Evolutionary conservation across 2,888 invertebrate genomes (phyloP).

Genomic region (Apodemia zela): DNA sequence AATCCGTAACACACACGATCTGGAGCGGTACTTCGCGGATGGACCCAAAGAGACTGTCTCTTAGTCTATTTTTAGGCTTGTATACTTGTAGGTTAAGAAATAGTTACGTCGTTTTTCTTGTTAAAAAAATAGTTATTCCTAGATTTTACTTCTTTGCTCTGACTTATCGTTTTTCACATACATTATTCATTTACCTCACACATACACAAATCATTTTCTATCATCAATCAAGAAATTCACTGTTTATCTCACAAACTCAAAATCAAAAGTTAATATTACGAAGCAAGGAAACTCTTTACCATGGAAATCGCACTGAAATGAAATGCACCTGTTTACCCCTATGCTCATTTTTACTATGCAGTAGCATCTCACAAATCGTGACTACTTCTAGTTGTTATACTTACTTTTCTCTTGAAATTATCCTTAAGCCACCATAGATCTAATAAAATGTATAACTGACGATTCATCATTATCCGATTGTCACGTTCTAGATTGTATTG

Average conservation of each 20-base stretch:
- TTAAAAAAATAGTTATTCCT: background rate
- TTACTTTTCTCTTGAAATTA: background rate
- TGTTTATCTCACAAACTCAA: background rate
- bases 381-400: background rate
- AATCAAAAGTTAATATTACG: background rate
- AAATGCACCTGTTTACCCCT: background rate
- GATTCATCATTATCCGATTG: background rate
- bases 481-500: background rate
- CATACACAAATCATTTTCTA: background rate
- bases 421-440: background rate
- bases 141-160: background rate
- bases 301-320: background rate
- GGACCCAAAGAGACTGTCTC: background rate
- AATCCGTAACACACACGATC: background rate
- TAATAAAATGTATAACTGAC: background rate
- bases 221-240: too few relatives aligned
- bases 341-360: background rate
- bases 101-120: background rate
- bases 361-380: background rate
- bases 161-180: background rate
- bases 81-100: background rate
- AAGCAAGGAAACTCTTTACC: background rate
- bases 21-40: background rate
- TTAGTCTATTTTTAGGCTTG: background rate
- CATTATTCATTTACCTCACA: background rate